Percentiles rank a stretch among this genome's conserved stretches.
These are phyloP conservation scores for Pterocles gutturalis DNA, from an alignment of 2,113 vertebrate genomes.

Conservation along the genomic window DNA sequence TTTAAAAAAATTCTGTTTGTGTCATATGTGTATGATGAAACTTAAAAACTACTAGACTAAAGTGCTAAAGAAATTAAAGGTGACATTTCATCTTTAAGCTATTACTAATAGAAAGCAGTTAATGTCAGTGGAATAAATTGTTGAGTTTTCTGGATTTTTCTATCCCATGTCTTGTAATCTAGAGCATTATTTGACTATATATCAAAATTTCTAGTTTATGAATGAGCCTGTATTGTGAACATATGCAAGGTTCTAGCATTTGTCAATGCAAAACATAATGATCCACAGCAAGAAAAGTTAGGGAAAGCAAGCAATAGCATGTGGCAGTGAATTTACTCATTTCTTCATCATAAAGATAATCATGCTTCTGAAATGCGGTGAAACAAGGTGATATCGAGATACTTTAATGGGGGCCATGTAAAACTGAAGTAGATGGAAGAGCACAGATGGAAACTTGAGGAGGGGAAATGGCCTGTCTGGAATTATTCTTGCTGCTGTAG, in stretches of 20 bases:
- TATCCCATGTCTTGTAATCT: neutral
- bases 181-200: neutral
- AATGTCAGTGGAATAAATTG: neutral
- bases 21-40: neutral
- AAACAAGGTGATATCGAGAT: neutral
- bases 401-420: neutral
- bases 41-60: neutral
- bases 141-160: neutral
- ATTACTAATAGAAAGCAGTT: neutral
- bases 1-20: neutral
- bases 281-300: neutral
- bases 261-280: slow-evolving; percentile 13
- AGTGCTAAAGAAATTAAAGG: slow-evolving; percentile 29
- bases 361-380: neutral
- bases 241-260: neutral
- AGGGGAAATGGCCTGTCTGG: neutral
- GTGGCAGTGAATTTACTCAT: slow-evolving; percentile 6
- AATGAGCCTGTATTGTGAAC: neutral
- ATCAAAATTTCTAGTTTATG: neutral
- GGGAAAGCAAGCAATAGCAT: neutral
- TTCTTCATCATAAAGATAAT: neutral
- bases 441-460: neutral
- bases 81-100: neutral
- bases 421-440: neutral
- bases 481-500: neutral